Conservation (phyloP, 2,797 vertebrate species). For the Thunnus albacares region DNA sequence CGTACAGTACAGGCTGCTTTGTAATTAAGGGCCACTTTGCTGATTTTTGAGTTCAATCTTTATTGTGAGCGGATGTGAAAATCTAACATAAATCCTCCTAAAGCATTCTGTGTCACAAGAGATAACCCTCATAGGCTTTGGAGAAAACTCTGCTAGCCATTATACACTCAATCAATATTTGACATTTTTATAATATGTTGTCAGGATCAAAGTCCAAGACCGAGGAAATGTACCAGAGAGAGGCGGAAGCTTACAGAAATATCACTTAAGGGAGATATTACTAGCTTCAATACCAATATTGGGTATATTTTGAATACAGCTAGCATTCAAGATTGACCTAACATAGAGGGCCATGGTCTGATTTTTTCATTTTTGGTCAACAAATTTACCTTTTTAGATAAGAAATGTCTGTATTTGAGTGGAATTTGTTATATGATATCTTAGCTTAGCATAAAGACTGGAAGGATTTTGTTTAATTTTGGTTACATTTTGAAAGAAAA, state of each 20-base stretch:
- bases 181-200: conserved; percentile 25
- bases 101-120: conserved; percentile 36
- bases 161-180: conserved; percentile 28
- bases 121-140: conserved; percentile 12
- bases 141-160: conserved; percentile 2
- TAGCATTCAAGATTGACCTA: not conserved
- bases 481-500: no score
- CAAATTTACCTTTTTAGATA: not conserved
- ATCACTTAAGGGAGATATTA: not conserved
- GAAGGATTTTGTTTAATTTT: no score
- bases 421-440: not conserved
- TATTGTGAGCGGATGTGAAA: conserved; percentile 37
- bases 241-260: not conserved
- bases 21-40: conserved; percentile 58
- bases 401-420: not conserved
- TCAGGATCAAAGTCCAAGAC: conserved; percentile 17
- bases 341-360: not conserved
- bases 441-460: not conserved
- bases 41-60: conserved; percentile 45
- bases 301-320: not conserved
- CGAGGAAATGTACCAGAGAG: not conserved
- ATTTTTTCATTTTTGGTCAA: not conserved
- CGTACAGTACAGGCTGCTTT: conserved; percentile 17
- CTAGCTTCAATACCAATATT: not conserved
- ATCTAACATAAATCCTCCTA: conserved; percentile 34